A percentile compares a stretch with the other conserved stretches of the same genome.
Evolutionary conservation across 2,888 invertebrate genomes (phyloP).

Genomic region (Ichneumoninae sp.): DNA sequence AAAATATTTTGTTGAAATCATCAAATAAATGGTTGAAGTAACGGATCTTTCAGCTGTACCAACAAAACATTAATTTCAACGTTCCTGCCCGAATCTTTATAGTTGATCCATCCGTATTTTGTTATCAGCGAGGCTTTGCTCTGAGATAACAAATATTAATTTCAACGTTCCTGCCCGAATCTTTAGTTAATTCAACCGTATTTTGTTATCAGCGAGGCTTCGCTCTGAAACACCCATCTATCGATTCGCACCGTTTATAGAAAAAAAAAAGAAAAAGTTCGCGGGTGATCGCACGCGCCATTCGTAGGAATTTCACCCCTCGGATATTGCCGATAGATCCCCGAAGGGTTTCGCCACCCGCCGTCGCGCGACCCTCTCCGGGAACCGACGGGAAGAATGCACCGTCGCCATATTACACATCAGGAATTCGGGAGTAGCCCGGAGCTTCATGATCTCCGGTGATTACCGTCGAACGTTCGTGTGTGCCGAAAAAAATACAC

Average conservation of each 20-base stretch:
- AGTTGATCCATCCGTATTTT: too few relatives aligned
- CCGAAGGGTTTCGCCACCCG: conserved; percentile 26
- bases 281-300: conserved; percentile 28
- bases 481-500: conserved; percentile 49
- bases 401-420: conserved; percentile 55
- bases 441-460: conserved; percentile 68
- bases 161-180: too few relatives aligned
- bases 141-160: neutral
- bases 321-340: conserved; percentile 41
- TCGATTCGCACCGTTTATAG: neutral
- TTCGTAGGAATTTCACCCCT: conserved; percentile 43
- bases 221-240: neutral
- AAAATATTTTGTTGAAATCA: too few relatives aligned
- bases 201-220: conserved; percentile 17
- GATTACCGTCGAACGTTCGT: conserved; percentile 52
- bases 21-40: too few relatives aligned
- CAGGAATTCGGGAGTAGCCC: conserved; percentile 63
- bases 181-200: too few relatives aligned
- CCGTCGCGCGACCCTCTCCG: conserved; percentile 21
- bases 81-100: too few relatives aligned
- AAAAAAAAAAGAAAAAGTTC: conserved; percentile 39
- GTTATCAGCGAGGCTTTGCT: conserved; percentile 17
- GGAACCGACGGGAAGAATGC: conserved; percentile 49
- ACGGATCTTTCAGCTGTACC: too few relatives aligned
- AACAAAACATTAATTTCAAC: too few relatives aligned